Evolutionary conservation across 1,140 invertebrate genomes (phyloP).

Genomic region (Littorina saxatilis): DNA sequence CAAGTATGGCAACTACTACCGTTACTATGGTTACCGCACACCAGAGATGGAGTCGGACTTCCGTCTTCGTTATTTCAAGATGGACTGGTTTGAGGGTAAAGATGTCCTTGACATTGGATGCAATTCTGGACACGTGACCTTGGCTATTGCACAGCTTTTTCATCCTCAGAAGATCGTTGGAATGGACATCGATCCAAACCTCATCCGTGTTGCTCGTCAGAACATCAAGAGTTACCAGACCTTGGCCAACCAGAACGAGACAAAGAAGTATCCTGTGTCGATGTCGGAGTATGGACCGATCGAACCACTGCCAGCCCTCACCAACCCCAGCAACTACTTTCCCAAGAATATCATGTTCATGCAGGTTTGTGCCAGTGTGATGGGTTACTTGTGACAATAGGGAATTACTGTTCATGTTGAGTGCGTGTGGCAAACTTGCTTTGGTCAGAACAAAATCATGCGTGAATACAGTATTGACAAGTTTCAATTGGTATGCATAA

Average conservation of each 20-base stretch:
- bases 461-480: too few relatives aligned
- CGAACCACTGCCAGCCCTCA: constrained; percentile 80
- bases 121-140: constrained; percentile 96
- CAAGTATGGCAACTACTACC: constrained; percentile 96
- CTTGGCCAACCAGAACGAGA: constrained; percentile 4
- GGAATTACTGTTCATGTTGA: too few relatives aligned
- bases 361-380: constrained; percentile 85
- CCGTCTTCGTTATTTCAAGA: constrained; percentile 87
- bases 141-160: constrained; percentile 88
- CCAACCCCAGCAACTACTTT: constrained; percentile 77
- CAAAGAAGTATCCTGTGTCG: constrained; percentile 82
- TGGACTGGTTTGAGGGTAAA: constrained; percentile 91
- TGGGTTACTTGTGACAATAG: too few relatives aligned
- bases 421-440: too few relatives aligned
- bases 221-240: constrained; percentile 80
- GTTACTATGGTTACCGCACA: constrained; percentile 97
- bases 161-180: constrained; percentile 90
- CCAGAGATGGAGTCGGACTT: constrained; percentile 87
- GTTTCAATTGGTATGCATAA: too few relatives aligned
- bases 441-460: too few relatives aligned
- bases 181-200: constrained; percentile 94
- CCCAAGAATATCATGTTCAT: constrained; percentile 91
- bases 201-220: constrained; percentile 89
- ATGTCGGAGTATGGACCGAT: constrained; percentile 84
- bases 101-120: constrained; percentile 98